Evolutionary conservation across 2,888 invertebrate genomes (phyloP).

Genomic region (Chloromyia formosa): DNA sequence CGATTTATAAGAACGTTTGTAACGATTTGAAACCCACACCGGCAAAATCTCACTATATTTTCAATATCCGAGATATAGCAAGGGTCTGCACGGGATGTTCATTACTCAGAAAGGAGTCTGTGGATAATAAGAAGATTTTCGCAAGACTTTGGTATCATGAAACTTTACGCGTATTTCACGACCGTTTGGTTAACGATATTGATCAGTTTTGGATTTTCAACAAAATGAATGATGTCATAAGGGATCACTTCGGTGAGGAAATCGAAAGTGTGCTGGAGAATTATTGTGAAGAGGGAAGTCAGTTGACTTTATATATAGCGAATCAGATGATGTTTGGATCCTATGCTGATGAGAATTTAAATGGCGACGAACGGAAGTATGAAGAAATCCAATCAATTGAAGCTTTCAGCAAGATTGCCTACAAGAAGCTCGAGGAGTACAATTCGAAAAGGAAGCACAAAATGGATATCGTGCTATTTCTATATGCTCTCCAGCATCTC

Average conservation of each 20-base stretch:
- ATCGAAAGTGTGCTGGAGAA: constrained; percentile 81
- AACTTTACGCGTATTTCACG: constrained; percentile 85
- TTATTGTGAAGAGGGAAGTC: constrained; percentile 67
- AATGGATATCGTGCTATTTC: constrained; percentile 84
- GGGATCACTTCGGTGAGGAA: constrained; percentile 78
- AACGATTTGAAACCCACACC: constrained; percentile 85
- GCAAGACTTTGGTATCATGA: constrained; percentile 90
- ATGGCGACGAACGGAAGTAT: constrained; percentile 83
- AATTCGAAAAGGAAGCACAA: constrained; percentile 77
- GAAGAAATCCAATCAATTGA: constrained; percentile 80
- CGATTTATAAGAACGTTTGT: constrained; percentile 78
- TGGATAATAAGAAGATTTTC: constrained; percentile 76
- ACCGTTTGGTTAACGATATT: constrained; percentile 80
- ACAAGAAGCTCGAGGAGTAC: constrained; percentile 77
- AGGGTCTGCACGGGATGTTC: constrained; percentile 88
- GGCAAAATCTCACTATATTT: constrained; percentile 89
- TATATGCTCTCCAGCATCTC: constrained; percentile 82
- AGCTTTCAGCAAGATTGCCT: constrained; percentile 73
- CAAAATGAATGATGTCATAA: constrained; percentile 72
- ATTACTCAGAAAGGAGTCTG: constrained; percentile 83
- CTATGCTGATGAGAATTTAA: constrained; percentile 82
- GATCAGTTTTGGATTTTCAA: constrained; percentile 82
- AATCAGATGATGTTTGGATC: constrained; percentile 85
- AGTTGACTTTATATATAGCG: constrained; percentile 70
- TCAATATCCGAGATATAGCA: constrained; percentile 86